phyloP scores from a whole-genome alignment of 1,140 invertebrate species.

The Zophobas atratus region DNA sequence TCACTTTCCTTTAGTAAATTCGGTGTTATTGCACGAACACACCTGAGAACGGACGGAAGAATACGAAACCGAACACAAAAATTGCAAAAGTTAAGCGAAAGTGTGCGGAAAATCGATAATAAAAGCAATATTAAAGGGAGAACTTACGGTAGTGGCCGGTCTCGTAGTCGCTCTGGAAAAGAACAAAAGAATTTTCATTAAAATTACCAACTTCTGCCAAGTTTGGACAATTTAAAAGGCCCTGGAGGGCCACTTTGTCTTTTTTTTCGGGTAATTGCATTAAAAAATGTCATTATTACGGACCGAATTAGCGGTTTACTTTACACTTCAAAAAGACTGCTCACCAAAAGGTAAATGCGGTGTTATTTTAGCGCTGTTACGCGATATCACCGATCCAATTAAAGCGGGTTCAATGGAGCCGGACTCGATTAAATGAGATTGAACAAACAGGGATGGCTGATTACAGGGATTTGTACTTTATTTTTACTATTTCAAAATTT shows the following conservation, averaged over 20 bases:
- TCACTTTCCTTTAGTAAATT: conserved; percentile 14
- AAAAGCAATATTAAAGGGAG: neutral
- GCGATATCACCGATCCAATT: conserved; percentile 27
- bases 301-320: neutral
- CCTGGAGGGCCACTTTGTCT: neutral
- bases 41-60: conserved; percentile 25
- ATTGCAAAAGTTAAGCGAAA: conserved; percentile 14
- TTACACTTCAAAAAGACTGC: neutral
- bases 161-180: conserved; percentile 8
- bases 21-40: conserved; percentile 12
- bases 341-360: neutral
- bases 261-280: neutral
- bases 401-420: conserved; percentile 24
- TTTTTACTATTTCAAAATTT: neutral
- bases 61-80: conserved; percentile 11
- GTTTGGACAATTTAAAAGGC: conserved; percentile 3
- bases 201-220: neutral
- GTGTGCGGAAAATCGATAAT: neutral
- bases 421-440: conserved; percentile 30
- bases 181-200: conserved; percentile 3
- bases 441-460: conserved; percentile 5
- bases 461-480: neutral
- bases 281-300: neutral
- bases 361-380: conserved; percentile 27
- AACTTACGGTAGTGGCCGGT: conserved; percentile 16